Evolutionary conservation across 1,140 invertebrate genomes (phyloP).

Genomic region (Papilio dardanus): DNA sequence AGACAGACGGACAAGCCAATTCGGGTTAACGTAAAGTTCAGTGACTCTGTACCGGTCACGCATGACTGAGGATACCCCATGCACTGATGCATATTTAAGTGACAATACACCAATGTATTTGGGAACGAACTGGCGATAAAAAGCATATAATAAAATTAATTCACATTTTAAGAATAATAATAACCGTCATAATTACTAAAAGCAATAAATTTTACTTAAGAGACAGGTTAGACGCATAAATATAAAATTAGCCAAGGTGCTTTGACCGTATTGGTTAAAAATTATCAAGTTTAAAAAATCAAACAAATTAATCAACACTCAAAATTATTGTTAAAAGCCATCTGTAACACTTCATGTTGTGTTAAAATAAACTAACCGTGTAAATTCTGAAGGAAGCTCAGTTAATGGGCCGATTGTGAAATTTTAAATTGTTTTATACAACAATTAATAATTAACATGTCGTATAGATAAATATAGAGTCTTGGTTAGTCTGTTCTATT

Average conservation of each 20-base stretch:
- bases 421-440: constrained; percentile 1
- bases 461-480: neutral
- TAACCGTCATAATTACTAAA: neutral
- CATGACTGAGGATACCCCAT: constrained; percentile 45
- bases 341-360: constrained; percentile 43
- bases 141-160: neutral
- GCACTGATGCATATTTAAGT: constrained; percentile 52
- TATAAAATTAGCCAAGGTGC: neutral
- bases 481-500: constrained; percentile 15
- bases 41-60: constrained; percentile 58
- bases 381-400: constrained; percentile 41
- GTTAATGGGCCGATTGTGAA: constrained; percentile 21
- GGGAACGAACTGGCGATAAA: neutral
- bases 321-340: constrained; percentile 39
- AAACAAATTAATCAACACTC: constrained; percentile 36
- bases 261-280: neutral
- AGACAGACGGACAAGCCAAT: constrained; percentile 69
- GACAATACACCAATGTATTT: constrained; percentile 2
- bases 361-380: constrained; percentile 55
- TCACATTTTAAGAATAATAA: too few species aligned
- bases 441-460: neutral
- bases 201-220: neutral
- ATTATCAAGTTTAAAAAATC: constrained; percentile 18
- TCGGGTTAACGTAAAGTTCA: constrained; percentile 74
- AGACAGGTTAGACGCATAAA: neutral